A percentile compares a stretch with the other conserved stretches of the same genome.
phyloP scores from a whole-genome alignment of 2,797 vertebrate species.

The Pseudopleuronectes americanus region DNA sequence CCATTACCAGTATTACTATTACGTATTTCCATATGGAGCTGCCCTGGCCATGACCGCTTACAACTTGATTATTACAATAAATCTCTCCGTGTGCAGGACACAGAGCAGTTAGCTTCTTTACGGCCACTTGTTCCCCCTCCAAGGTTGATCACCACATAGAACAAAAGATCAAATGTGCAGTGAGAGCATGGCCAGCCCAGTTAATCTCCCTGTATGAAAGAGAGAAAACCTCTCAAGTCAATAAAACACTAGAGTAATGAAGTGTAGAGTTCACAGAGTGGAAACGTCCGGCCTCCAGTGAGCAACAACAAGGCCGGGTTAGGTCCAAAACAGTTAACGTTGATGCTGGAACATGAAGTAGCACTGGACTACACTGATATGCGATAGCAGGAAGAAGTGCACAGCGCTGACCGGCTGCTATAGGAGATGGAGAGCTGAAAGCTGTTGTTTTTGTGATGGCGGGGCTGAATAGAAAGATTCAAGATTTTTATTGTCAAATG shows the following conservation, averaged over 20 bases:
- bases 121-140: conserved; percentile 54
- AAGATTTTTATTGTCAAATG: no score
- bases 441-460: conserved; percentile 71
- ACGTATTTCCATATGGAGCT: conserved; percentile 61
- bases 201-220: conserved; percentile 69
- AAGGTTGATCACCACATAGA: conserved; percentile 59
- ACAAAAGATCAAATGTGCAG: conserved; percentile 69
- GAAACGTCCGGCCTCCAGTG: conserved; percentile 45
- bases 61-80: conserved; percentile 70
- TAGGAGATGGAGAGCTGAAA: conserved; percentile 53
- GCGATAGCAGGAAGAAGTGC: conserved; percentile 51
- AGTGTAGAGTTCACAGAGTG: conserved; percentile 52
- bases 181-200: conserved; percentile 43
- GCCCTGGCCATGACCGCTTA: conserved; percentile 59
- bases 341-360: conserved; percentile 55
- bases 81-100: conserved; percentile 59
- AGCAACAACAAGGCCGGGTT: conserved; percentile 51
- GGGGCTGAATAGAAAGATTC: conserved; percentile 50
- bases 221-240: conserved; percentile 60
- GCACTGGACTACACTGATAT: conserved; percentile 43
- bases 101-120: conserved; percentile 67
- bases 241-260: conserved; percentile 69
- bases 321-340: conserved; percentile 47
- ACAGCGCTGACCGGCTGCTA: conserved; percentile 57
- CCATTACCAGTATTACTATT: conserved; percentile 66